phyloP scores from a whole-genome alignment of 2,113 vertebrate genomes.

The Hippocampus abdominalis region DNA sequence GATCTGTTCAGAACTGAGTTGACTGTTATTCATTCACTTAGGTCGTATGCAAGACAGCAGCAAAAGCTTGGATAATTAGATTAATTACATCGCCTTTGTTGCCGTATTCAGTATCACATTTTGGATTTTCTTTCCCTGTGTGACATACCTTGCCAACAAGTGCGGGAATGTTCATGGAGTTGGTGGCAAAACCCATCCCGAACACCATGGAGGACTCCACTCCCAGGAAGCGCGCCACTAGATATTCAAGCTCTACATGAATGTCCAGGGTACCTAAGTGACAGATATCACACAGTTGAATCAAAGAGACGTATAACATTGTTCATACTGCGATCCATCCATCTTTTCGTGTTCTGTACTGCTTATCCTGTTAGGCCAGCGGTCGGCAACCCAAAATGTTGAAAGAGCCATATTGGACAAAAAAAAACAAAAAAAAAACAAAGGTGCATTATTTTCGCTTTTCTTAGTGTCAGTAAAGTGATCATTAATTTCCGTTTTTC shows the following conservation, averaged over 20 bases:
- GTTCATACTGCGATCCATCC: not conserved
- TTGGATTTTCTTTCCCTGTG: constrained; percentile 1
- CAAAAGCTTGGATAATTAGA: constrained; percentile 44
- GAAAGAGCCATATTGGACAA: too few species aligned
- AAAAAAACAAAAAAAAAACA: too few species aligned
- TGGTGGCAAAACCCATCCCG: constrained; percentile 94
- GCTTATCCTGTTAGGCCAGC: too few species aligned
- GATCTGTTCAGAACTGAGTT: constrained; percentile 38
- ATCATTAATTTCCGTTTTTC: too few species aligned
- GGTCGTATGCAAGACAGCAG: constrained; percentile 35
- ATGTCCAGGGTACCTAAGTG: constrained; percentile 81
- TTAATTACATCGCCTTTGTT: constrained; percentile 25
- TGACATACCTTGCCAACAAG: constrained; percentile 84
- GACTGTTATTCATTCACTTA: constrained; percentile 50
- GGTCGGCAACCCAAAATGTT: too few species aligned
- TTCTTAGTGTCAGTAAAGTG: too few species aligned
- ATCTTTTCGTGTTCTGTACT: not conserved
- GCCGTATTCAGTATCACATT: constrained; percentile 3
- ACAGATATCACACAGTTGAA: constrained; percentile 6
- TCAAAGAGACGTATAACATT: not conserved
- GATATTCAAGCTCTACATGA: constrained; percentile 82
- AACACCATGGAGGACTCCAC: constrained; percentile 84
- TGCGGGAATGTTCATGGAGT: constrained; percentile 91
- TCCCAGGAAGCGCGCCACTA: constrained; percentile 82
- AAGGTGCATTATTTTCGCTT: too few species aligned